These are phyloP conservation scores for Gymnarchus niloticus DNA, from an alignment of 2,113 vertebrate genomes.

Conservation along the genomic window DNA sequence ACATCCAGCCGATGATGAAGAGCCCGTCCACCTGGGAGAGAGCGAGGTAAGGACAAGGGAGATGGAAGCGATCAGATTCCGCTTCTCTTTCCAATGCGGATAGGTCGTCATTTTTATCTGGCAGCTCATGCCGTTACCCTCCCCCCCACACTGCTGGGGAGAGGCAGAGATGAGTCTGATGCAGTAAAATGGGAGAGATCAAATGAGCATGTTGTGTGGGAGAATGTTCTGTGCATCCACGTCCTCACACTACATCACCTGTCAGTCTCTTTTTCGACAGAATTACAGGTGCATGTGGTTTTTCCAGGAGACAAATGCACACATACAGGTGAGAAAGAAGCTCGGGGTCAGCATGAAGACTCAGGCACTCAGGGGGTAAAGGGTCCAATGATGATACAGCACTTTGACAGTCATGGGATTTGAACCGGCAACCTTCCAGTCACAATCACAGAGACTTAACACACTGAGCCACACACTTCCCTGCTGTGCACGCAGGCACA, in stretches of 20 bases:
- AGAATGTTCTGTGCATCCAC: not conserved
- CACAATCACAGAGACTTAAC: no score
- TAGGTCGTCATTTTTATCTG: not conserved
- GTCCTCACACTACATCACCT: no score
- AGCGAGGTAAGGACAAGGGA: not conserved
- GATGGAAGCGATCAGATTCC: not conserved
- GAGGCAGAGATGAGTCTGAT: not conserved
- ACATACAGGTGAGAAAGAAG: not conserved
- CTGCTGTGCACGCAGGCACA: no score
- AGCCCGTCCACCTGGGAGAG: slow-evolving; percentile 80
- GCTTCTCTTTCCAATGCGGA: not conserved
- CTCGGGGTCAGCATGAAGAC: no score
- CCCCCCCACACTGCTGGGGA: not conserved
- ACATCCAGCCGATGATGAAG: slow-evolving; percentile 98
- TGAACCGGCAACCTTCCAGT: no score
- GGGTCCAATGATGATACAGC: no score
- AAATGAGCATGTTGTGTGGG: not conserved
- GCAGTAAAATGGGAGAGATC: not conserved
- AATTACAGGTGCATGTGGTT: no score
- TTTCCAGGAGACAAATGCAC: no score
- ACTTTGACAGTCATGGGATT: no score
- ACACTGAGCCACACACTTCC: no score
- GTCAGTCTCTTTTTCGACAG: no score
- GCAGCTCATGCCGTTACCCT: not conserved
- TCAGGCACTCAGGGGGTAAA: no score